Conservation (phyloP, 2,797 vertebrate species). For the Poecilia gillii region DNA sequence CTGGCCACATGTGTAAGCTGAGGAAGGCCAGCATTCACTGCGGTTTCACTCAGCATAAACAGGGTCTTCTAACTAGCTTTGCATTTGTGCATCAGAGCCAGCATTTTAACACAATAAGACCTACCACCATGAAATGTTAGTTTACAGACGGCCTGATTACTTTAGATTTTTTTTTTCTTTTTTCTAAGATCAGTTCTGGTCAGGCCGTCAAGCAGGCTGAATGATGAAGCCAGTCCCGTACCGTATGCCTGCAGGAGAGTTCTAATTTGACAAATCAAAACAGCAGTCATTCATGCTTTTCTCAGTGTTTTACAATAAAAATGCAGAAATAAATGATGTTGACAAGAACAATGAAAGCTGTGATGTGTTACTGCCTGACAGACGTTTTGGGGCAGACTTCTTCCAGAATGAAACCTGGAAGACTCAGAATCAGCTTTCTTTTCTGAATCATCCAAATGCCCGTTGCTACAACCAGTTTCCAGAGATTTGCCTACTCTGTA, state of each 20-base stretch:
- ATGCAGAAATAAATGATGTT: slow-evolving; percentile 18
- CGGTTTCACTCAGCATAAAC: neutral
- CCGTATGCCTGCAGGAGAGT: neutral
- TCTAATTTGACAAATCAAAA: slow-evolving; percentile 32
- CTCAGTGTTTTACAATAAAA: slow-evolving; percentile 8
- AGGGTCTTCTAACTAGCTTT: neutral
- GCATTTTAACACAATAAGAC: slow-evolving; percentile 7
- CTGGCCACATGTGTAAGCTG: neutral
- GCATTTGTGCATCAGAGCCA: slow-evolving; percentile 3
- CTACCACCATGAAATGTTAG: slow-evolving; percentile 5
- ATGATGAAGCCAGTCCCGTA: neutral
- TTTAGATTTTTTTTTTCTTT: neutral
- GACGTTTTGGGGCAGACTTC: slow-evolving; percentile 43
- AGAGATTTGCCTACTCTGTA: slow-evolving; percentile 50
- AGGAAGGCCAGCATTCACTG: slow-evolving; percentile 1
- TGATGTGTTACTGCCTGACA: slow-evolving; percentile 51
- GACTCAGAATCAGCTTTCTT: slow-evolving; percentile 56
- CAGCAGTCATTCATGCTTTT: slow-evolving; percentile 23
- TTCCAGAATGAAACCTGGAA: slow-evolving; percentile 64
- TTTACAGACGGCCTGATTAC: neutral
- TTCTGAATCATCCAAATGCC: slow-evolving; percentile 60
- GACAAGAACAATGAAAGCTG: slow-evolving; percentile 38
- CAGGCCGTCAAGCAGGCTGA: neutral
- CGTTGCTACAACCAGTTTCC: slow-evolving; percentile 56
- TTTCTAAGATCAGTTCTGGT: neutral